A percentile compares a stretch with the other conserved stretches of the same genome.
phyloP scores from a whole-genome alignment of 2,113 vertebrate species.

The Sphaerodactylus townsendi region DNA sequence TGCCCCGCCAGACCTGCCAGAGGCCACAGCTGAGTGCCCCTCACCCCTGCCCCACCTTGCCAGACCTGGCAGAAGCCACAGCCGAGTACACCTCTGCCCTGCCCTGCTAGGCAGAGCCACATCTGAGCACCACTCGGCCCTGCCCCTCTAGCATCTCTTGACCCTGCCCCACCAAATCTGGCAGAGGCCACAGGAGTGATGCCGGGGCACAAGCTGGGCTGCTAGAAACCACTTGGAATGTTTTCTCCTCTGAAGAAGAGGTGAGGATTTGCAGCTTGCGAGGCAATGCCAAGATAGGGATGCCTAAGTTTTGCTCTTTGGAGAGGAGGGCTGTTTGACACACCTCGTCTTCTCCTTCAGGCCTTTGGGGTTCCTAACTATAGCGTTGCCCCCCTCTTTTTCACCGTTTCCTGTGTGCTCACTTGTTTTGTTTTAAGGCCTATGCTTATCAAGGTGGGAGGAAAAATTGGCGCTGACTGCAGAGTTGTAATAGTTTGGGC shows the following conservation, averaged over 20 bases:
- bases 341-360: not conserved
- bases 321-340: not conserved
- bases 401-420: not conserved
- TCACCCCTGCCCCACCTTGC: too few species aligned
- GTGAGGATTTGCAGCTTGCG: not conserved
- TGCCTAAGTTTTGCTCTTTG: not conserved
- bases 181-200: not conserved
- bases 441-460: not conserved
- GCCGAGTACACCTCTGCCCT: too few species aligned
- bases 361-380: not conserved
- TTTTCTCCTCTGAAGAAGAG: not conserved
- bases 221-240: not conserved
- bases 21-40: too few species aligned
- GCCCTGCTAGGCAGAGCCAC: too few species aligned
- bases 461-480: not conserved
- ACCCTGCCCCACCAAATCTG: too few species aligned
- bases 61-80: too few species aligned
- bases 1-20: too few species aligned
- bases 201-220: not conserved
- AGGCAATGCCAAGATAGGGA: constrained; percentile 43
- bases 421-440: constrained; percentile 3
- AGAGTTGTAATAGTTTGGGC: not conserved
- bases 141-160: too few species aligned
- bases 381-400: too few species aligned
- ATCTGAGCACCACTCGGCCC: too few species aligned